A percentile compares a stretch with the other conserved stretches of the same genome.
These are phyloP conservation scores for Silurus glanis DNA, from an alignment of 2,113 vertebrate genomes.

Conservation along the genomic window DNA sequence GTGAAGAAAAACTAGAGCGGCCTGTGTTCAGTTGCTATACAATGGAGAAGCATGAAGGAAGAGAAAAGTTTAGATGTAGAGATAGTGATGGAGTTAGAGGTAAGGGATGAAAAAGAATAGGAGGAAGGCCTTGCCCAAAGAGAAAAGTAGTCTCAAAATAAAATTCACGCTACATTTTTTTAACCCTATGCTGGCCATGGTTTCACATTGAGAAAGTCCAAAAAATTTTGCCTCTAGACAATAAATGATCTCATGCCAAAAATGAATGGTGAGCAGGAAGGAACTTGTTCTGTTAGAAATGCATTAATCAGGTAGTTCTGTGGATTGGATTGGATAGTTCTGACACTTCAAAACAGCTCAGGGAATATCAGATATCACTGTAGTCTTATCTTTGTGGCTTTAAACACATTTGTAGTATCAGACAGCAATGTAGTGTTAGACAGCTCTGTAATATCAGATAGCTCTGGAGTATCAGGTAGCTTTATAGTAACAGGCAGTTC, in stretches of 20 bases:
- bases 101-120: constrained; percentile 3
- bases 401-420: neutral
- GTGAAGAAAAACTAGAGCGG: neutral
- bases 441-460: neutral
- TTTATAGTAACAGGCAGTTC: neutral
- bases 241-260: neutral
- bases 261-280: neutral
- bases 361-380: neutral
- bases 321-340: neutral
- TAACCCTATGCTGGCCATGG: neutral
- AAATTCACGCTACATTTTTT: neutral
- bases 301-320: neutral
- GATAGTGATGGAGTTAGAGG: constrained; percentile 3
- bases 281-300: neutral
- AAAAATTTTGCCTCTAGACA: neutral
- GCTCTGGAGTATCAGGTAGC: neutral
- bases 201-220: neutral
- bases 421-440: neutral
- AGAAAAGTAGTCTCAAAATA: neutral
- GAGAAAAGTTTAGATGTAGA: neutral
- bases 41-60: constrained; percentile 1
- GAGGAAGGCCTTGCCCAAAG: neutral
- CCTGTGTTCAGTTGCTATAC: neutral
- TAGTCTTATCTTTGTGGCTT: no score
- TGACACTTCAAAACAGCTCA: neutral